A percentile compares a stretch with the other conserved stretches of the same genome.
These are phyloP conservation scores for Perca schrenkii DNA, from an alignment of 2,113 vertebrate species.

Conservation along the genomic window DNA sequence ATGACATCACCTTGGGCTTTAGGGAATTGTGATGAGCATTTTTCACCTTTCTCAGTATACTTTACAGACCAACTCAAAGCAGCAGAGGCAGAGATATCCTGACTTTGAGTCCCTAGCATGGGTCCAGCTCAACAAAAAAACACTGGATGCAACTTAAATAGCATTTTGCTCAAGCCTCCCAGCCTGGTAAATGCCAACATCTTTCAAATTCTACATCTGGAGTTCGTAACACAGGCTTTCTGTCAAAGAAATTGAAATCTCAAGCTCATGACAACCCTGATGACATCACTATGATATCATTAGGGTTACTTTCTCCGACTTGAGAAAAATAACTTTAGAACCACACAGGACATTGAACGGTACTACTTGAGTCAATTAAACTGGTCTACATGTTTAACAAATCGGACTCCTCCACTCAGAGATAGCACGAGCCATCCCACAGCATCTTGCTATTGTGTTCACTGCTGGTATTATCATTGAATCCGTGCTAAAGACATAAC, in stretches of 20 bases:
- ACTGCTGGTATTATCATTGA: conserved; percentile 58
- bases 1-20: neutral
- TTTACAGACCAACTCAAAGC: neutral
- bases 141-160: neutral
- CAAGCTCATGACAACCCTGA: neutral
- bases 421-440: conserved; percentile 6
- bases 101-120: no score
- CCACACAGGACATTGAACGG: neutral
- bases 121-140: neutral
- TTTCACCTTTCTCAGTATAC: neutral
- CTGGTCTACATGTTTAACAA: neutral
- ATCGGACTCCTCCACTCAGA: conserved; percentile 9
- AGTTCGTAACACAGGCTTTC: neutral
- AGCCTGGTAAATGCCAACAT: neutral
- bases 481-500: conserved; percentile 65
- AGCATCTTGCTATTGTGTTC: conserved; percentile 26
- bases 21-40: neutral
- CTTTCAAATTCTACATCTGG: neutral
- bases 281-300: conserved; percentile 4
- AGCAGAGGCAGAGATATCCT: neutral
- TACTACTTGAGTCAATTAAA: neutral
- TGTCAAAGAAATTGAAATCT: neutral
- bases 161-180: neutral
- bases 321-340: neutral
- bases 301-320: neutral